Base-by-base conservation (phyloP, 2,888 invertebrate species). In the Ashinkailepas kermadecensis region DNA sequence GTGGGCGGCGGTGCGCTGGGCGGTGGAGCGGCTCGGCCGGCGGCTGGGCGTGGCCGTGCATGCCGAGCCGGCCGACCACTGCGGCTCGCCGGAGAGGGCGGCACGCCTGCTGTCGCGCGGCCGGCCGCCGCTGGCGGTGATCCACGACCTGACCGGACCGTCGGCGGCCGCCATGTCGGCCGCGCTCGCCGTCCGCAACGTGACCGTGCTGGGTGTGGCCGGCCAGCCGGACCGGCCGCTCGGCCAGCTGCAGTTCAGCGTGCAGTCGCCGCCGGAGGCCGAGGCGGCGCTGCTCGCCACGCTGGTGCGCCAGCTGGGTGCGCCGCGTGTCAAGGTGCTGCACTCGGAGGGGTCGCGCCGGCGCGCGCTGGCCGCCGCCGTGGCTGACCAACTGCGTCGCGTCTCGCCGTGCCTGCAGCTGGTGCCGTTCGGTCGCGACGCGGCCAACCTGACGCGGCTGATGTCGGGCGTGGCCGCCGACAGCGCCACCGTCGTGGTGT, bases 1-100 rank as follows among this genome's bases (percentile, higher is more conserved):
- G 80, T 82, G 87, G 54, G 87, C 88, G 84, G 87, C 88, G 9
- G 87, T 88, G 83, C 85, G 88, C 23, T 88, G 88, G 87, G 87
- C 87, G 0, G 84, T 87, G 58, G 85, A 85, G 78, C 85, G 85
- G 79, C 84, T 85, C 64, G 85, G 85, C 58, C 82, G 82, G 21
- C 84, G 85, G 81, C 83, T 84, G 6, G 80, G 83, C 82, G 82
- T 80, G 81, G 15, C 54, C 39, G 74, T 74, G 56, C 54, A 54
- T 8, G 21, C 56, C 8, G 21, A 56, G 74, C 74, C 74, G 74
- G 74, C 74, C 56, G 74, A 74, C 56, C 74, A 74, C 74, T 74
- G 74, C 74, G 74, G 74, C 74, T 56, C 54, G 54, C 74, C 74
- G 21, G 21, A 1, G 18, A 54, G 74, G 4, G 74, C 74, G 21